phyloP scores from a whole-genome alignment of 2,113 vertebrate species.

The Panthera tigris region DNA sequence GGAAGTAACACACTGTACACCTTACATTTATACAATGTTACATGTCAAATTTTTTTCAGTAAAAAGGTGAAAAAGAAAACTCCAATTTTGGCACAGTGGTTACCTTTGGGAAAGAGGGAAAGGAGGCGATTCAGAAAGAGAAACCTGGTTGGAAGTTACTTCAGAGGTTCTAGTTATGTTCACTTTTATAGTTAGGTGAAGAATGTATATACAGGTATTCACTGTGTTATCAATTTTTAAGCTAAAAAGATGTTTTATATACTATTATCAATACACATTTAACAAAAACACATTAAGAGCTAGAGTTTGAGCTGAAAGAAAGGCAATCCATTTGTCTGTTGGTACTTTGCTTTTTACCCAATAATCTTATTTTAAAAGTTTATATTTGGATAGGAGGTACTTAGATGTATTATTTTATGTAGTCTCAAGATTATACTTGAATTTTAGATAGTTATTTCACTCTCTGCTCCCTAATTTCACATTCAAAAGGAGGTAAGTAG shows the following conservation, averaged over 20 bases:
- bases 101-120: background rate
- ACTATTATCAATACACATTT: background rate
- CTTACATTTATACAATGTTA: background rate
- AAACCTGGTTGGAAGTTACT: background rate
- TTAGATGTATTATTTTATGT: background rate
- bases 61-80: background rate
- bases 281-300: background rate
- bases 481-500: background rate
- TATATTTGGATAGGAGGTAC: background rate
- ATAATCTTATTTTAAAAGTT: constrained; percentile 6
- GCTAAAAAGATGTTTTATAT: background rate
- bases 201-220: background rate
- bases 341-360: background rate
- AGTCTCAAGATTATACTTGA: background rate
- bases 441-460: constrained; percentile 1
- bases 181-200: background rate
- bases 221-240: background rate
- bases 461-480: constrained; percentile 5
- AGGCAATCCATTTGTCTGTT: background rate
- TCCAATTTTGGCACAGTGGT: background rate
- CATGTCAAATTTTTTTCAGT: background rate
- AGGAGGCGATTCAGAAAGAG: background rate
- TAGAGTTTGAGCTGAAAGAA: constrained; percentile 22
- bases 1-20: background rate
- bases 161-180: background rate